Evolutionary conservation across 2,113 vertebrate species (phyloP).

Genomic region (Lepisosteus osseus): DNA sequence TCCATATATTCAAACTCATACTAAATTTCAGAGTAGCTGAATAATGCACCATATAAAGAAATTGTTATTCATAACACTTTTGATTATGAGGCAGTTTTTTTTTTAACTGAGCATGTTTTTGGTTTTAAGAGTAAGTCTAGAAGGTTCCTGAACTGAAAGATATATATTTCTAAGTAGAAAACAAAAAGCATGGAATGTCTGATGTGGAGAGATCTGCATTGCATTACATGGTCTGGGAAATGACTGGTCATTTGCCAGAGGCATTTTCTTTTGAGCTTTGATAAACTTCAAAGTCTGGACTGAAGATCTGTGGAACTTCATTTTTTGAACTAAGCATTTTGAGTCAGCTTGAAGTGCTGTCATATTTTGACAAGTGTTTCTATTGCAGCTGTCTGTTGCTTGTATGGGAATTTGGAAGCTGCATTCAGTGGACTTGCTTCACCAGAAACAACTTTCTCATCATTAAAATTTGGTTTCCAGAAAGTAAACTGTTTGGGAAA

Average conservation of each 20-base stretch:
- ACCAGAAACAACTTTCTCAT: constrained; percentile 4
- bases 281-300: constrained; percentile 82
- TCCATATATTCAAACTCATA: neutral
- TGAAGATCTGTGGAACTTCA: constrained; percentile 69
- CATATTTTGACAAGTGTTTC: constrained; percentile 48
- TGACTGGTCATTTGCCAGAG: constrained; percentile 73
- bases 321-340: constrained; percentile 65
- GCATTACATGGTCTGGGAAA: constrained; percentile 80
- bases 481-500: neutral
- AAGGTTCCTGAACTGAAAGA: neutral
- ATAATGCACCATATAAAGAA: neutral
- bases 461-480: neutral
- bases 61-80: no score
- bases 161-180: neutral
- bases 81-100: no score
- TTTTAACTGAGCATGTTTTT: neutral
- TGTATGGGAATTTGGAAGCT: constrained; percentile 36
- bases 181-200: constrained; percentile 69
- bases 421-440: neutral
- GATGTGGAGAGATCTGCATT: constrained; percentile 69
- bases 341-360: constrained; percentile 74
- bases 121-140: neutral
- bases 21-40: neutral
- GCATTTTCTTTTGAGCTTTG: constrained; percentile 52
- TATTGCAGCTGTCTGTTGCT: constrained; percentile 78